Base-by-base conservation (phyloP, 2,888 invertebrate species). In the Scaptomyza tumidula region DNA sequence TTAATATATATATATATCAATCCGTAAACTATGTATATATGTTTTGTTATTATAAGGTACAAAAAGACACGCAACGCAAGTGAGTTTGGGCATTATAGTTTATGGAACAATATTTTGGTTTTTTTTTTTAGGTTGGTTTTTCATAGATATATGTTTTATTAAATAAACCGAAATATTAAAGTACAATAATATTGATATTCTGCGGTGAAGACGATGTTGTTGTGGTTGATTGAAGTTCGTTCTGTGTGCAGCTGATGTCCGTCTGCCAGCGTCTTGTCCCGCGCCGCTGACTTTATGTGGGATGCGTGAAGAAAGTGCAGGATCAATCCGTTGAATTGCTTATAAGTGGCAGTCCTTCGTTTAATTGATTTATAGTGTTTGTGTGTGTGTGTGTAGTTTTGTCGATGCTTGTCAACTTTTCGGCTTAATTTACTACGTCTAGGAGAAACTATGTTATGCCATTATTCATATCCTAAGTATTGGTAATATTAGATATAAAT, bases 161-260 rank as follows among this genome's bases (percentile, higher is more conserved):
- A 90, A 88, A 90, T 91, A 90, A 90, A 91, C 88, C 86, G 89
- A 90, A 91, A 90, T 88, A 89, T 90, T 88, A 91, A 88, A 91
- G 78, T 90, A 91, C 91, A 91, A 90, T 91, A 89, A 87, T 89
- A 89, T 87, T 87, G 86, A 86, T 81, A 90, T 86, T 91, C 80
- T 87, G 86, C 77, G 77, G 67, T 57, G 76, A 71, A 68, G 88
- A 65, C 67, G 83, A 66, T 71, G 63, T 63, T 71, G 63, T 63
- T 55, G 57, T 62, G 50, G 59, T 62, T 70, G 45, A 49, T 62
- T 59, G 48, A 31, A 58, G 71, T 55, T 62, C 16, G 45, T 53
- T 56, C 19, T 46, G 44, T 59, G 45, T 62, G 53, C 45, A 46
- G 71, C 58, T 71, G 55, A 45, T 62, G 56, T 61, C 49, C 56